Conservation (phyloP, 2,797 vertebrate genomes). For the Melanotaenia pygmaea region DNA sequence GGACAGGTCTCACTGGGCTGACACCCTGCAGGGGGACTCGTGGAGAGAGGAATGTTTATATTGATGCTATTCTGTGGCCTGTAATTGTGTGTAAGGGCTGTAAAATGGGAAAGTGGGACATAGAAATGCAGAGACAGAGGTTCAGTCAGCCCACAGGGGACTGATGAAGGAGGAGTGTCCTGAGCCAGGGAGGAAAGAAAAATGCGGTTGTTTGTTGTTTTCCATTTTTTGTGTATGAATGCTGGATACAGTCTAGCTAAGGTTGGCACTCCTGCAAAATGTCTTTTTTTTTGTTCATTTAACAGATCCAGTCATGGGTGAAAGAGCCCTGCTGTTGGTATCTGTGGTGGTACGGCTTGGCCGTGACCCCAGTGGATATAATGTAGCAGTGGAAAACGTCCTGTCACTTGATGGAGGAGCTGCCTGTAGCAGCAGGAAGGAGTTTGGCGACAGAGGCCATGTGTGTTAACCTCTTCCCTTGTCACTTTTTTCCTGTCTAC, state of each 20-base stretch:
- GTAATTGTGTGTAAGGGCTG: conserved; percentile 68
- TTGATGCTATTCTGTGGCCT: conserved; percentile 62
- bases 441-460: conserved; percentile 74
- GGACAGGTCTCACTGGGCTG: conserved; percentile 57
- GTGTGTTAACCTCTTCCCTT: conserved; percentile 80
- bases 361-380: conserved; percentile 75
- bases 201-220: conserved; percentile 45
- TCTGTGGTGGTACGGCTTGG: conserved; percentile 56
- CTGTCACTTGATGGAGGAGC: conserved; percentile 82
- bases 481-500: conserved; percentile 73
- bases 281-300: conserved; percentile 53
- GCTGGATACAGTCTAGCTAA: conserved; percentile 36
- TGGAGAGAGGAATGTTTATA: conserved; percentile 50
- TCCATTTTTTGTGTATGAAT: conserved; percentile 19
- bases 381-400: conserved; percentile 77
- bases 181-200: conserved; percentile 46
- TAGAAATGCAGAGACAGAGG: conserved; percentile 53
- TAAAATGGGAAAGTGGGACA: conserved; percentile 65
- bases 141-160: conserved; percentile 51
- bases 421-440: conserved; percentile 76
- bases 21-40: conserved; percentile 48
- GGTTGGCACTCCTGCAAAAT: conserved; percentile 51
- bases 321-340: conserved; percentile 64
- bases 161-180: conserved; percentile 47
- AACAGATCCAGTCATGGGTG: conserved; percentile 66